Conservation (phyloP, 2,888 invertebrate genomes). For the Carcina quercana region DNA sequence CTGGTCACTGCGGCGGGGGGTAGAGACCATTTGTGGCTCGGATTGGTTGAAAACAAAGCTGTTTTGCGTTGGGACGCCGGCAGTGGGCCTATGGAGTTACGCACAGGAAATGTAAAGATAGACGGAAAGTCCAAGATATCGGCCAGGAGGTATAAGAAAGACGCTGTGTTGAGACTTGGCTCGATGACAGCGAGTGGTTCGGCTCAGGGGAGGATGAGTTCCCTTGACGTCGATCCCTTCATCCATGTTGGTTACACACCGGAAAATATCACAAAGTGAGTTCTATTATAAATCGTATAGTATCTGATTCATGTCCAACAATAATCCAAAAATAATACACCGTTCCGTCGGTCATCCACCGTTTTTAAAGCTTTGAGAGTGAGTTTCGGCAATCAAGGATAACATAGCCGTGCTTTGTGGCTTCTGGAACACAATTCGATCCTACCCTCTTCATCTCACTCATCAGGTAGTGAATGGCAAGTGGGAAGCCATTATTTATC, state of each 20-base stretch:
- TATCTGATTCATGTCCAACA: too few relatives aligned
- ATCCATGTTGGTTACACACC: slow-evolving; percentile 58
- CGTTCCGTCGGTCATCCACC: too few relatives aligned
- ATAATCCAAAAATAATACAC: too few relatives aligned
- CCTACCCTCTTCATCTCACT: too few relatives aligned
- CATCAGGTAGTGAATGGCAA: too few relatives aligned
- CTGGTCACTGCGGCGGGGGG: slow-evolving; percentile 53
- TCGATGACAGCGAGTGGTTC: slow-evolving; percentile 47
- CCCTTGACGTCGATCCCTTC: slow-evolving; percentile 56
- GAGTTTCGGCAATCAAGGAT: too few relatives aligned
- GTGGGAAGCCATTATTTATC: too few relatives aligned
- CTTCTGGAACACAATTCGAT: too few relatives aligned
- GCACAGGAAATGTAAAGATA: slow-evolving; percentile 47
- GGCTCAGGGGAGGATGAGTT: slow-evolving; percentile 56
- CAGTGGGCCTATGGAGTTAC: slow-evolving; percentile 51
- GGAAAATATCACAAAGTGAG: slow-evolving; percentile 58
- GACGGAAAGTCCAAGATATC: slow-evolving; percentile 54
- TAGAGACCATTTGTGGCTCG: slow-evolving; percentile 65
- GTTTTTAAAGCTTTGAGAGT: too few relatives aligned
- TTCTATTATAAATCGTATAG: not conserved
- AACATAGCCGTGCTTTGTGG: too few relatives aligned
- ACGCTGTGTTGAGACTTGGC: slow-evolving; percentile 53
- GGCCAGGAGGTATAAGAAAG: slow-evolving; percentile 58
- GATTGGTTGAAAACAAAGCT: slow-evolving; percentile 49
- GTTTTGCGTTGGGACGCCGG: slow-evolving; percentile 60